Percentiles rank a stretch among this genome's conserved stretches.
These are phyloP conservation scores for Diplosoma virens DNA, from an alignment of 23 tunicate species.

Conservation along the genomic window DNA sequence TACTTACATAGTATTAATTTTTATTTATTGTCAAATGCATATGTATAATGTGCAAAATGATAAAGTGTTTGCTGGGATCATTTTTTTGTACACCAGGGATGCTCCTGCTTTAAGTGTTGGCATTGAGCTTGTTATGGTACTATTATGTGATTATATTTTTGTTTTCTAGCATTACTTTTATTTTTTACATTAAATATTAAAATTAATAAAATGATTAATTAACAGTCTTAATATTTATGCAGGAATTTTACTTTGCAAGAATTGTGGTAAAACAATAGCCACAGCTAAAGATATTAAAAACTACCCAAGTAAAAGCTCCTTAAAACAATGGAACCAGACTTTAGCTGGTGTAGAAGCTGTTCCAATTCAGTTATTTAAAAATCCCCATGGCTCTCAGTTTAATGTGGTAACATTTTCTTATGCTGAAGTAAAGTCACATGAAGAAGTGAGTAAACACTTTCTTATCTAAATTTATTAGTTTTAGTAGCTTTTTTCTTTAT, in stretches of 20 bases:
- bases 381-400: slow-evolving; percentile 55
- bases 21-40: no score
- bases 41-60: no score
- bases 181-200: neutral
- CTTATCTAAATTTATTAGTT: no score
- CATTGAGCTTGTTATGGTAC: neutral
- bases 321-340: slow-evolving; percentile 16
- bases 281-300: neutral
- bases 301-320: neutral
- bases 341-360: slow-evolving; percentile 5
- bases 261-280: slow-evolving; percentile 28
- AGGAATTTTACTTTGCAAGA: slow-evolving; percentile 13
- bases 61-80: no score
- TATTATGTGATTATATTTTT: neutral
- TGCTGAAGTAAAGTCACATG: slow-evolving; percentile 33
- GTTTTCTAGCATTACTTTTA: neutral
- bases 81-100: neutral
- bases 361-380: slow-evolving; percentile 47
- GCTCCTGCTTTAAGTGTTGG: neutral
- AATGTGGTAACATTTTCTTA: slow-evolving; percentile 58
- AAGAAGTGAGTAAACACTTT: slow-evolving; percentile 14
- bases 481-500: no score
- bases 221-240: no score
- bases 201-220: neutral
- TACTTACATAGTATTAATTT: no score